Conservation (phyloP, 92 coral and sea anemone species). For the Porites evermanni region DNA sequence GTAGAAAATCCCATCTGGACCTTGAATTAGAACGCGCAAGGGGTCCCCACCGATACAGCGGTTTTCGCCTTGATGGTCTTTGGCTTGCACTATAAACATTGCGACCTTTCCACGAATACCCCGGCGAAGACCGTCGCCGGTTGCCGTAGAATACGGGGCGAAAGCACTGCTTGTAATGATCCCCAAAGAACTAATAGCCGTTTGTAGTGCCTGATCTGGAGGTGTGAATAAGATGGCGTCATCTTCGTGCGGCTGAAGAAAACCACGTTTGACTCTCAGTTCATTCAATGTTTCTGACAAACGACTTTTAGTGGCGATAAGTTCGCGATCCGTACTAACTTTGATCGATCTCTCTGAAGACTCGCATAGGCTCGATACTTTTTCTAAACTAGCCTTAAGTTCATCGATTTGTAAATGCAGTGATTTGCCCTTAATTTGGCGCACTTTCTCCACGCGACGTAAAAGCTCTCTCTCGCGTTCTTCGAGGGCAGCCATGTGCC, state of each 20-base stretch:
- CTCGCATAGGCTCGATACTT: constrained; percentile 67
- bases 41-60: constrained; percentile 99
- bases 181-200: constrained; percentile 97
- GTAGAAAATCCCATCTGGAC: constrained; percentile 92
- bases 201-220: constrained; percentile 97
- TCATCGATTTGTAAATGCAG: constrained; percentile 93
- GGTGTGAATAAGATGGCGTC: constrained; percentile 99
- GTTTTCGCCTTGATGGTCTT: constrained; percentile 97
- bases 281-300: constrained; percentile 92
- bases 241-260: constrained; percentile 92
- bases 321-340: constrained; percentile 81
- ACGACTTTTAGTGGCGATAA: constrained; percentile 76
- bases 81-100: constrained; percentile 94
- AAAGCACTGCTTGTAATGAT: constrained; percentile 95
- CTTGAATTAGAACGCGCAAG: constrained; percentile 82
- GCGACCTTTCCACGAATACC: constrained; percentile 96
- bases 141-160: constrained; percentile 87
- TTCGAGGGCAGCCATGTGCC: constrained; percentile 94
- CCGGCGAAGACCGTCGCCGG: constrained; percentile 94
- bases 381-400: constrained; percentile 78
- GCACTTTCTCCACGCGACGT: constrained; percentile 98
- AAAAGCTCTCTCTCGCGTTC: constrained; percentile 95
- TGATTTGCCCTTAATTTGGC: constrained; percentile 98
- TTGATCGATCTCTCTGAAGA: constrained; percentile 84
- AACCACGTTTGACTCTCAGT: constrained; percentile 87